phyloP scores from a whole-genome alignment of 2,797 vertebrate species.

The Coendou prehensilis region DNA sequence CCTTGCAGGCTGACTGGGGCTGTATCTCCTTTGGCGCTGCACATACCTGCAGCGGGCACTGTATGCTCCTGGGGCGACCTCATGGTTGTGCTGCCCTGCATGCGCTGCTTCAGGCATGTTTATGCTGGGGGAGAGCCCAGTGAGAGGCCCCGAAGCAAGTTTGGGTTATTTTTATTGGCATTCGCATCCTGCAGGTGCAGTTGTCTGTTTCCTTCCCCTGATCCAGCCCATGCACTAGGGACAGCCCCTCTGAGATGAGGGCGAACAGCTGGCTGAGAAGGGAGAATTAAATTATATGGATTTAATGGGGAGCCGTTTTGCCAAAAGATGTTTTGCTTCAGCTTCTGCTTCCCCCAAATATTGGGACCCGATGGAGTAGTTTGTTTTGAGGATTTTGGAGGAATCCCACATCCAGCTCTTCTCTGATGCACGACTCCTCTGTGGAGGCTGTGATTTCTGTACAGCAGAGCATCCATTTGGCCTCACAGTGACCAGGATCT shows the following conservation, averaged over 20 bases:
- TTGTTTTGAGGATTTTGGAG: background rate
- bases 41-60: background rate
- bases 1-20: background rate
- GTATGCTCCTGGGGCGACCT: background rate
- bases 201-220: background rate
- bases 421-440: background rate
- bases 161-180: slow-evolving; percentile 5
- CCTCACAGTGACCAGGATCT: background rate
- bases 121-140: background rate
- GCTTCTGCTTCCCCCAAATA: background rate
- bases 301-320: slow-evolving; percentile 33
- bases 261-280: slow-evolving; percentile 24
- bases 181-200: background rate
- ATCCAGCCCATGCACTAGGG: background rate
- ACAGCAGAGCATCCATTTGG: rapidly evolving
- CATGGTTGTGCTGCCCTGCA: rapidly evolving
- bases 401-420: background rate
- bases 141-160: background rate
- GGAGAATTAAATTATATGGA: slow-evolving; percentile 27
- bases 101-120: background rate
- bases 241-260: slow-evolving; percentile 31
- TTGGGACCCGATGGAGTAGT: background rate
- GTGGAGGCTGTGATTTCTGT: background rate
- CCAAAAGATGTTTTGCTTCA: background rate
- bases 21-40: background rate